Base-by-base conservation (phyloP, 2,797 vertebrate genomes). In the Spinus pinus region DNA sequence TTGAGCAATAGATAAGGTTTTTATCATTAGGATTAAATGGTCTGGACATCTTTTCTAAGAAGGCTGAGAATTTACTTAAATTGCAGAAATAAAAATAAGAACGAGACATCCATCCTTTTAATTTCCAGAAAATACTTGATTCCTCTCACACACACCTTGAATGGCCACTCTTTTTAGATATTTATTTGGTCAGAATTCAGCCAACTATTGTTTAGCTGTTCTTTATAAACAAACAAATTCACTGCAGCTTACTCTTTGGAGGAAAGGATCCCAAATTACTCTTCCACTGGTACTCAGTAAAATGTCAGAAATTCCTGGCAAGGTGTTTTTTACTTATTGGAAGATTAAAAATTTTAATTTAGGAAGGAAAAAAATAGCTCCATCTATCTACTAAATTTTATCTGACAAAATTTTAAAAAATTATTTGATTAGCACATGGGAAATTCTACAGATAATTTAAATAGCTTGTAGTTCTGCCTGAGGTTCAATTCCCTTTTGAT, bases 91-190 rank as follows among this genome's bases (percentile, higher is more conserved):
- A 49, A 3, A 71, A 81, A 51, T 46, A 30, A 81, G 25, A 19
- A 49, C 2, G 2, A 58, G 1, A 58, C 2, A 30, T 8, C 1
- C 3, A 25, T 47, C 14, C 5, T 78, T 62, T 10, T 41, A 49
- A 86, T 5, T 24, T 74, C 6, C 24, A 35, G 22, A 47, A 90
- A 90, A 69, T 3, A 35, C 17, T 39, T 27, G 0, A 33, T 35
- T 65, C 3, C 22, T 7, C 16, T 2, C 7, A 35, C 23, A 57
- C 11, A 37, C 35, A 21, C 2, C 14, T 64, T 70, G 13, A 74
- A 24, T 4, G 4, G 27, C 3, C 33, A 37, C 4, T 58, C 24
- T 11, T 19, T 67, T 66, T 28, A 57, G 12, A 31, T 28, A 53
- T 51, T 65, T 33, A 19, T 33, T 27, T 25, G 4, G 64, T 67